Percentiles rank a stretch among this genome's conserved stretches.
phyloP scores from a whole-genome alignment of 2,888 invertebrate species.

The Ptilodon capucinus region DNA sequence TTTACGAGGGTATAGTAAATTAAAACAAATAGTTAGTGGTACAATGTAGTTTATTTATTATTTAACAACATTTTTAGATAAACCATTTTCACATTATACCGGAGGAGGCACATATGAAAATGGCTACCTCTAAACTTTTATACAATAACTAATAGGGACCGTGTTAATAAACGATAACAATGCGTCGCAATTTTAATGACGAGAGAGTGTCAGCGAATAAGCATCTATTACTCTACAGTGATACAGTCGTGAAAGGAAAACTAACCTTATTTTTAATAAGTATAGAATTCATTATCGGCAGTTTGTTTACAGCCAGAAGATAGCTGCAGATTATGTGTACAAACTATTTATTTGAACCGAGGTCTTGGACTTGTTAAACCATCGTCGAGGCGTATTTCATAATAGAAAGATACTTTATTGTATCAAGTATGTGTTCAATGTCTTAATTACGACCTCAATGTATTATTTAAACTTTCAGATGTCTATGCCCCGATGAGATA shows the following conservation, averaged over 20 bases:
- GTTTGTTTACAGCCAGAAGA: constrained; percentile 45
- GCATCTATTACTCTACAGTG: constrained; percentile 60
- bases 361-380: too few relatives aligned
- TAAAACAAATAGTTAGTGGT: constrained; percentile 75
- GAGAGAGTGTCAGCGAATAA: constrained; percentile 62
- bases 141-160: constrained; percentile 77
- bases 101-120: constrained; percentile 72
- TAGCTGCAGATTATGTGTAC: constrained; percentile 35
- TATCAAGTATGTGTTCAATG: too few relatives aligned
- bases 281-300: constrained; percentile 36
- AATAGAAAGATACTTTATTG: too few relatives aligned
- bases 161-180: constrained; percentile 70
- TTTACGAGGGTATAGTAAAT: background rate
- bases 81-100: constrained; percentile 75
- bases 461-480: too few relatives aligned
- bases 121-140: constrained; percentile 80
- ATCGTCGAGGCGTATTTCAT: background rate
- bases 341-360: constrained; percentile 30
- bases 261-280: constrained; percentile 36
- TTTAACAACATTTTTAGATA: constrained; percentile 84
- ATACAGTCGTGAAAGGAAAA: constrained; percentile 41
- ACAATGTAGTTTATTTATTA: constrained; percentile 86
- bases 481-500: too few relatives aligned
- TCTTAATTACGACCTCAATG: too few relatives aligned
- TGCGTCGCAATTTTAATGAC: constrained; percentile 60